Conservation (phyloP, 64 coral and sea anemone species). For the Dendronephthya gigantea region DNA sequence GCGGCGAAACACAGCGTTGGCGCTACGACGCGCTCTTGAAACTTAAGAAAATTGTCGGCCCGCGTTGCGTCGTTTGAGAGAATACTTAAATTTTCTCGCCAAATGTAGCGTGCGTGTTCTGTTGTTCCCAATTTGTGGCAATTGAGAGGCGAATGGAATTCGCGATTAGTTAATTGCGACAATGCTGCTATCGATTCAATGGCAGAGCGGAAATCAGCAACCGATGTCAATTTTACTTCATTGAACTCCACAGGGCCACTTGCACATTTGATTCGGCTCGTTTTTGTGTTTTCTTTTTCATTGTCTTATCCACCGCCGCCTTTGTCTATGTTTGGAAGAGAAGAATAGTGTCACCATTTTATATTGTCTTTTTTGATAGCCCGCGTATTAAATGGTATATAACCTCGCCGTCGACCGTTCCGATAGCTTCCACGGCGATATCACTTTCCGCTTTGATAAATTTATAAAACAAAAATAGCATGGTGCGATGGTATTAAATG, state of each 20-base stretch:
- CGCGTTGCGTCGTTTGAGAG: neutral
- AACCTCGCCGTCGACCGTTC: neutral
- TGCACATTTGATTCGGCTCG: neutral
- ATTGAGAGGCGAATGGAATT: too few species aligned
- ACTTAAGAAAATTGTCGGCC: neutral
- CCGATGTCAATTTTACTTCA: neutral
- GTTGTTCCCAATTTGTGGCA: neutral
- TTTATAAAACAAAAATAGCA: neutral
- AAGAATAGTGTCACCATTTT: neutral
- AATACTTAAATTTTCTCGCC: neutral
- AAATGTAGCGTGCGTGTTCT: too few species aligned
- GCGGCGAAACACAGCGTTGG: neutral
- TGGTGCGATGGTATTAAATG: too few species aligned
- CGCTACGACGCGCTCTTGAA: neutral
- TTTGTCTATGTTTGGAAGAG: neutral
- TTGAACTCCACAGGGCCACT: neutral
- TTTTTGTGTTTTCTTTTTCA: neutral
- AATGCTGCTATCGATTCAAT: too few species aligned
- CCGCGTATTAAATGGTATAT: too few species aligned
- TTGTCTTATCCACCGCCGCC: neutral
- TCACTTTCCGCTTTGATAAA: neutral
- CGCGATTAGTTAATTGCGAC: too few species aligned
- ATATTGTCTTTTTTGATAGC: neutral
- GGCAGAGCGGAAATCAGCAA: neutral
- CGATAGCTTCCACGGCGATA: neutral